Conservation (phyloP, 1,140 invertebrate species). For the Lepidostoma basale region DNA sequence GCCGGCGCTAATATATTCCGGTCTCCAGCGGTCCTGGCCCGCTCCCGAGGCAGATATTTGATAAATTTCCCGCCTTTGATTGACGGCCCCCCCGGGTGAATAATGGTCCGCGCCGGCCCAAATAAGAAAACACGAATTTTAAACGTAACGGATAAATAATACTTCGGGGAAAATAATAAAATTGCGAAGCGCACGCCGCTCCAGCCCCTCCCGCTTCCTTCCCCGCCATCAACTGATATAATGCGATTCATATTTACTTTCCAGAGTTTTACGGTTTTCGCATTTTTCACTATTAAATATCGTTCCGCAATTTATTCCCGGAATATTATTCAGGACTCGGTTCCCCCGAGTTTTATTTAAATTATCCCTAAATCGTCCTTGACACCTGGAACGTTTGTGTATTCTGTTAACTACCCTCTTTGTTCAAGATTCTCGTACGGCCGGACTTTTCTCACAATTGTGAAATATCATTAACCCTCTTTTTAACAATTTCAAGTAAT, state of each 20-base stretch:
- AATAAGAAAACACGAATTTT: conserved; percentile 25
- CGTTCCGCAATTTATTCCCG: not conserved
- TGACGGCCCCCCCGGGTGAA: conserved; percentile 7
- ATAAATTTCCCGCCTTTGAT: conserved; percentile 20
- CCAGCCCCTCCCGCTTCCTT: not conserved
- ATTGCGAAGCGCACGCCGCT: not conserved
- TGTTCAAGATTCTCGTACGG: no score
- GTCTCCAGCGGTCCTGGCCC: not conserved
- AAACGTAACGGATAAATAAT: conserved; percentile 23
- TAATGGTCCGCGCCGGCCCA: not conserved
- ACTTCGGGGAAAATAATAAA: not conserved
- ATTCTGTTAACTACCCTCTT: no score
- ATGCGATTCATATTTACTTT: not conserved
- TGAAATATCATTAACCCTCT: no score
- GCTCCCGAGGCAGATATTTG: not conserved
- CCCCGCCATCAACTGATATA: not conserved
- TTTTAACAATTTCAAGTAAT: no score
- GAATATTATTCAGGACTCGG: not conserved
- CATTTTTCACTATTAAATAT: not conserved
- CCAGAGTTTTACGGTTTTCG: not conserved
- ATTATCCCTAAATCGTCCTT: not conserved
- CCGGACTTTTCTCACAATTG: no score
- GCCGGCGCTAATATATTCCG: no score
- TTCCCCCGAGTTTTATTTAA: not conserved
- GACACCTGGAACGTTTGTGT: not conserved